Evolutionary conservation across 2,888 invertebrate genomes (phyloP).

Genomic region (Scaptomyza cyrtandrae): DNA sequence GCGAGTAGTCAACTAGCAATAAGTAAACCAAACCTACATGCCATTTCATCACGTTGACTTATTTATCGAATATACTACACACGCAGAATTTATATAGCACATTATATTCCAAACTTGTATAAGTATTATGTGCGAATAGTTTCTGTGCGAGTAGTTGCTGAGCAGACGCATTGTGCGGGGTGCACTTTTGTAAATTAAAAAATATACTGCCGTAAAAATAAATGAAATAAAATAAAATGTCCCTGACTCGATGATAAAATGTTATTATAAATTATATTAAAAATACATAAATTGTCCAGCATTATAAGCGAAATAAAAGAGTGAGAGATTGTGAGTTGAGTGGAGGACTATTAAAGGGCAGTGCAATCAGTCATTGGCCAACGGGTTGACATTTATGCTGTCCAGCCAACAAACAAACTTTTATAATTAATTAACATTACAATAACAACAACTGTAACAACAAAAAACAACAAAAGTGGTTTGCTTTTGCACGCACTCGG

Average conservation of each 20-base stretch:
- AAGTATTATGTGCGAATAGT: constrained; percentile 15
- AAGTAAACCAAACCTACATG: constrained; percentile 12
- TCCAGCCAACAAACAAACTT: constrained; percentile 59
- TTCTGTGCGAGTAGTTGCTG: constrained; percentile 26
- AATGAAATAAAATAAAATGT: constrained; percentile 41
- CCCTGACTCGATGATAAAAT: constrained; percentile 51
- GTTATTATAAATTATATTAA: constrained; percentile 72
- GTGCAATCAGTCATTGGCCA: constrained; percentile 61
- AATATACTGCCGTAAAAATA: constrained; percentile 26
- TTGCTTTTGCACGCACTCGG: constrained; percentile 5
- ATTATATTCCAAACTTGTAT: constrained; percentile 18
- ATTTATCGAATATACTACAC: constrained; percentile 57
- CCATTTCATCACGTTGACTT: constrained; percentile 67
- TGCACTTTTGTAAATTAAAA: constrained; percentile 66
- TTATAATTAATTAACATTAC: constrained; percentile 76
- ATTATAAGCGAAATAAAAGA: constrained; percentile 24
- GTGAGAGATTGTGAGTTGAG: neutral
- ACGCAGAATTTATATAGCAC: neutral
- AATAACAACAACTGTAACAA: constrained; percentile 41
- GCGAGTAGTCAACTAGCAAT: constrained; percentile 1
- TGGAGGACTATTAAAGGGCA: constrained; percentile 13
- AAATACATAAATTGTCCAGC: constrained; percentile 58
- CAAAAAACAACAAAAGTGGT: neutral
- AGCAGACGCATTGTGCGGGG: constrained; percentile 13
- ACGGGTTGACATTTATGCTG: constrained; percentile 66